A percentile compares a stretch with the other conserved stretches of the same genome.
Evolutionary conservation across 2,113 vertebrate species (phyloP).

Genomic region (Psammodynastes pulverulentus): DNA sequence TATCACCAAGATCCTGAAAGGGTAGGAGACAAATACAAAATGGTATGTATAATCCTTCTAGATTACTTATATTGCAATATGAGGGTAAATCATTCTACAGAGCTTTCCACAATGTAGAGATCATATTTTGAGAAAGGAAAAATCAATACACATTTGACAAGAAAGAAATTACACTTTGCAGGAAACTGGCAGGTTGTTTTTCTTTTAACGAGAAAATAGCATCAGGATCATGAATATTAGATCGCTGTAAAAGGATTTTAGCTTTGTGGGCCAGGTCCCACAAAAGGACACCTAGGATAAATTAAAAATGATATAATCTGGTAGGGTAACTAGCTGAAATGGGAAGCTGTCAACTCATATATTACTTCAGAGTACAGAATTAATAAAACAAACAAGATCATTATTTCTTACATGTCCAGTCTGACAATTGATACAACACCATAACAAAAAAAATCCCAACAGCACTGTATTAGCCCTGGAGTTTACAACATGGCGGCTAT

Average conservation of each 20-base stretch:
- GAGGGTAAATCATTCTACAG: conserved; percentile 14
- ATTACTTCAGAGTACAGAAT: neutral
- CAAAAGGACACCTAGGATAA: neutral
- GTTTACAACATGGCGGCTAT: neutral
- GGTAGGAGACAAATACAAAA: conserved; percentile 3
- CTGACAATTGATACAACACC: neutral
- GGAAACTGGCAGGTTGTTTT: conserved; percentile 14
- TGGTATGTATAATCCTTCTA: conserved; percentile 26
- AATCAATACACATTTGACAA: conserved; percentile 28
- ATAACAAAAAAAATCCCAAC: neutral
- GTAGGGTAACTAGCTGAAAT: neutral
- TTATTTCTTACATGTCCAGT: neutral
- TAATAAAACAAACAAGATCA: neutral
- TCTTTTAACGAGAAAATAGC: conserved; percentile 13
- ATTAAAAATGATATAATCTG: neutral
- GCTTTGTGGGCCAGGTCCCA: neutral
- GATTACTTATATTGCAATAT: conserved; percentile 17
- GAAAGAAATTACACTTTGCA: conserved; percentile 23
- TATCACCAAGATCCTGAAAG: neutral
- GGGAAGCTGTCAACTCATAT: neutral
- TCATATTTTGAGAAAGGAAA: conserved; percentile 27
- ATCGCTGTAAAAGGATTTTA: conserved; percentile 14
- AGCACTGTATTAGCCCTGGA: neutral
- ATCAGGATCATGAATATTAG: conserved; percentile 14
- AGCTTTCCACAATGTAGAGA: conserved; percentile 27